Percentiles rank a stretch among this genome's conserved stretches.
Evolutionary conservation across 2,113 vertebrate genomes (phyloP).

Genomic region (Oryzias woworae): DNA sequence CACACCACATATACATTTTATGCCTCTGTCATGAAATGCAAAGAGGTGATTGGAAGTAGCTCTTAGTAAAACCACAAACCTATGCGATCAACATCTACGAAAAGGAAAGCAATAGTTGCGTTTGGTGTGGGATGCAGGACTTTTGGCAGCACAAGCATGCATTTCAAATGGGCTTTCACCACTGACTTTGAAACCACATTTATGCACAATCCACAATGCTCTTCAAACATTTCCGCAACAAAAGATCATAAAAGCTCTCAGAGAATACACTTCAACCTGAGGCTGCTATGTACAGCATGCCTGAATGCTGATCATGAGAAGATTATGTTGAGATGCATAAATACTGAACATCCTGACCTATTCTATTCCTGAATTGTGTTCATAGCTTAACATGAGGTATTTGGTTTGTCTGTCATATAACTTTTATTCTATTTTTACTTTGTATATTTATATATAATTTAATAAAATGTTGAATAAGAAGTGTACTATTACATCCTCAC

Average conservation of each 20-base stretch:
- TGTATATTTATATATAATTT: too few relatives aligned
- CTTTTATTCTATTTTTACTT: too few relatives aligned
- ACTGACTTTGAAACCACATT: not conserved
- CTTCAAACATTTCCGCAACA: slow-evolving; percentile 5
- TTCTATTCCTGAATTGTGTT: not conserved
- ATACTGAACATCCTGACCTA: not conserved
- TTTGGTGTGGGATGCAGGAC: not conserved
- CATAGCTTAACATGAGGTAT: too few relatives aligned
- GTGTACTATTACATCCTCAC: not conserved
- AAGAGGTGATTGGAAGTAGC: slow-evolving; percentile 7
- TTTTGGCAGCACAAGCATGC: slow-evolving; percentile 22
- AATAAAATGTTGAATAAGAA: not conserved
- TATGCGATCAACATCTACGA: not conserved
- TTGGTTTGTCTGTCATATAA: too few relatives aligned
- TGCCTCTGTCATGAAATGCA: slow-evolving; percentile 23
- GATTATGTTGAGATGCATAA: slow-evolving; percentile 4
- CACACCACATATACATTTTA: slow-evolving; percentile 13
- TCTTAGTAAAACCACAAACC: slow-evolving; percentile 1
- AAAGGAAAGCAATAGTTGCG: slow-evolving; percentile 15
- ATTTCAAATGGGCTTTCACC: slow-evolving; percentile 4
- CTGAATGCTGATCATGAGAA: slow-evolving; percentile 9
- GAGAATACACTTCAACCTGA: not conserved
- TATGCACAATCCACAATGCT: not conserved
- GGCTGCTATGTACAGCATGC: not conserved
- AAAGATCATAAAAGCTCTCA: slow-evolving; percentile 1